phyloP scores from a whole-genome alignment of 2,113 vertebrate genomes.

The Bagarius yarrelli region DNA sequence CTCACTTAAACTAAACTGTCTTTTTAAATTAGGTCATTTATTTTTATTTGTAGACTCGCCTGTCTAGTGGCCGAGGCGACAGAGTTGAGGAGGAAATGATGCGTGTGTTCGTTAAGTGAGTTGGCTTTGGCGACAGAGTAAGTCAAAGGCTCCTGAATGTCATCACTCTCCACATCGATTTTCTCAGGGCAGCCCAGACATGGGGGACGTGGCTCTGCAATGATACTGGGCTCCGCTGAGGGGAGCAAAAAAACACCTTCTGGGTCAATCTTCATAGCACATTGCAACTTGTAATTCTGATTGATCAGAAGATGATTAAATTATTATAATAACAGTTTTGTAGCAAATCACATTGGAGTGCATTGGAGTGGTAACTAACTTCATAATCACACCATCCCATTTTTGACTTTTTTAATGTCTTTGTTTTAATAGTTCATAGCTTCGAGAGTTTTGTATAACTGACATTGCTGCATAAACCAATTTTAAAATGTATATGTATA shows the following conservation, averaged over 20 bases:
- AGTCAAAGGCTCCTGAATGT: constrained; percentile 70
- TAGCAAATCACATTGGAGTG: neutral
- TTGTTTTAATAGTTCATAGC: neutral
- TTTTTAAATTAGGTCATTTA: no score
- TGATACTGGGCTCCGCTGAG: constrained; percentile 53
- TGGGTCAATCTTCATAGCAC: neutral
- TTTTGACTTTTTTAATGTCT: neutral
- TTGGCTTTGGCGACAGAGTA: constrained; percentile 74
- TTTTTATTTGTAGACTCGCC: constrained; percentile 67
- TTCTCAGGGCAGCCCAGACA: constrained; percentile 77
- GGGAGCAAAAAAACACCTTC: constrained; percentile 18
- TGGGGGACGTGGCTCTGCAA: accelerated
- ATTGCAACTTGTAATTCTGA: neutral
- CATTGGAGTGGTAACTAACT: neutral
- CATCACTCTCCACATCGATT: constrained; percentile 58
- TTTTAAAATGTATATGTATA: neutral
- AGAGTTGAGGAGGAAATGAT: constrained; percentile 70
- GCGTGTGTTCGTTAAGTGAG: constrained; percentile 45
- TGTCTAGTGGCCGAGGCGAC: constrained; percentile 73
- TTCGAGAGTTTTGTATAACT: neutral
- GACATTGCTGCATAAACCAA: neutral
- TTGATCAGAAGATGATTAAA: neutral
- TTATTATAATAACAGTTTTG: neutral
- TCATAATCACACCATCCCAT: neutral
- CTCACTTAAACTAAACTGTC: no score